These are phyloP conservation scores for Orius insidiosus DNA, from an alignment of 1,140 invertebrate genomes.

Conservation along the genomic window DNA sequence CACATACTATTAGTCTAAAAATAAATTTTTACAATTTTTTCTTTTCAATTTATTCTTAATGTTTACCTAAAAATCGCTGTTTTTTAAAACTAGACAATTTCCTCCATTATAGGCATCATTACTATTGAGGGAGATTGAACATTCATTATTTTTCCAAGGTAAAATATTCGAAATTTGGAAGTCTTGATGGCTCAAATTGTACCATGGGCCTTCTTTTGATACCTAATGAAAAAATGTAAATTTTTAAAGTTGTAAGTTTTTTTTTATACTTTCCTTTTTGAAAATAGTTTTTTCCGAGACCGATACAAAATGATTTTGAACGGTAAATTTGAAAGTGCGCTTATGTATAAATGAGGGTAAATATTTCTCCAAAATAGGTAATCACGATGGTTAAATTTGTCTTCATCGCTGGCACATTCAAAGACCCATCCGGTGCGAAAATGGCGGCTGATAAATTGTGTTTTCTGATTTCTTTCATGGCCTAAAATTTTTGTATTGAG, in stretches of 20 bases:
- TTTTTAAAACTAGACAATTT: conserved; percentile 18
- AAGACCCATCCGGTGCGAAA: conserved; percentile 89
- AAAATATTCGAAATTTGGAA: conserved; percentile 30
- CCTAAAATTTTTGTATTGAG: too few species aligned
- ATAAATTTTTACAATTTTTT: neutral
- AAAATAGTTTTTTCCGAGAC: conserved; percentile 39
- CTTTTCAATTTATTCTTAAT: too few species aligned
- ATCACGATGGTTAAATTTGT: conserved; percentile 48
- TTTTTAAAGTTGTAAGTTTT: neutral
- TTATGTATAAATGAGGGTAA: conserved; percentile 45
- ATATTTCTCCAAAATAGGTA: conserved; percentile 61
- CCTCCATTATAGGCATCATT: conserved; percentile 26
- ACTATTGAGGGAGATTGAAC: conserved; percentile 21
- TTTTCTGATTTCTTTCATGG: conserved; percentile 44
- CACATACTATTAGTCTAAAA: conserved; percentile 3
- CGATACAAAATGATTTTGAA: conserved; percentile 62
- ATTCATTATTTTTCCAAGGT: conserved; percentile 10
- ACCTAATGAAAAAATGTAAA: neutral
- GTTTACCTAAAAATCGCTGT: neutral
- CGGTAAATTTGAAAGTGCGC: conserved; percentile 37
- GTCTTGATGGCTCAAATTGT: conserved; percentile 32
- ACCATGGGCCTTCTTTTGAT: conserved; percentile 26
- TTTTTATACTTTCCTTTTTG: conserved; percentile 28
- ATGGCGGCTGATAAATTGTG: conserved; percentile 67
- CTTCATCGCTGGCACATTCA: conserved; percentile 36